Evolutionary conservation across 2,888 invertebrate genomes (phyloP), one percentile per base, ranked within the genome.

Genomic region (Xestia xanthographa): DNA sequence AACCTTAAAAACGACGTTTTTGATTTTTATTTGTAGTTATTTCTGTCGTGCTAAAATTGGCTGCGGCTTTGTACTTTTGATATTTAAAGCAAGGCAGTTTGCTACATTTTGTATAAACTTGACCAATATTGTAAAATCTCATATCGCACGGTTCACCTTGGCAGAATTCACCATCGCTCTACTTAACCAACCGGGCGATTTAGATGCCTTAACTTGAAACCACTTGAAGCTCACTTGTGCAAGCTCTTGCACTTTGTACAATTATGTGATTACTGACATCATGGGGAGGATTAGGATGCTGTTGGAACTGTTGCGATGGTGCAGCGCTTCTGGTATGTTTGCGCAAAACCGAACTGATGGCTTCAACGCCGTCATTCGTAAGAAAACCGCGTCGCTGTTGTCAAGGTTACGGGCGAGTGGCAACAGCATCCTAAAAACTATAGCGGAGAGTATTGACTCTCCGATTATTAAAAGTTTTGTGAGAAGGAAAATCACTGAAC

Each of bases 91-190:
- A 45, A 69, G 34, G 63, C 41, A 53, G 45, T 70, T 73, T 63
- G 38, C 60, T 45, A 38, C n/a, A 79, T 22, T 45, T 58, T 26
- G 26, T 14, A 26, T 29, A 53, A 66, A 83, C 41, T 74, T 58
- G 62, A 60, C 45, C 53, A 67, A 53, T n/a, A n/a, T 66, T 74
- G 65, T 79, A 58, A 74, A 73, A 80, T 56, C 66, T 77, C 66
- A 80, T 76, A 60, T 66, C 80, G 72, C 29, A 84, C 82, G 48
- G 85, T 67, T 89, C 66, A 80, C 90, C 90, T 89, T 90, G 90
- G 69, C 85, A 82, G 79, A 74, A 70, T 66, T 77, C 53, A 63
- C 73, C 72, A 79, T 82, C 78, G 82, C 84, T 79, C 77, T 66
- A 80, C 76, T 80, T 87, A 83, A 53, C 80, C 29, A 82, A 86